Percentiles rank a stretch among this genome's conserved stretches.
Conservation (phyloP, 2,113 vertebrate genomes). For the Alaudala cheleensis region DNA sequence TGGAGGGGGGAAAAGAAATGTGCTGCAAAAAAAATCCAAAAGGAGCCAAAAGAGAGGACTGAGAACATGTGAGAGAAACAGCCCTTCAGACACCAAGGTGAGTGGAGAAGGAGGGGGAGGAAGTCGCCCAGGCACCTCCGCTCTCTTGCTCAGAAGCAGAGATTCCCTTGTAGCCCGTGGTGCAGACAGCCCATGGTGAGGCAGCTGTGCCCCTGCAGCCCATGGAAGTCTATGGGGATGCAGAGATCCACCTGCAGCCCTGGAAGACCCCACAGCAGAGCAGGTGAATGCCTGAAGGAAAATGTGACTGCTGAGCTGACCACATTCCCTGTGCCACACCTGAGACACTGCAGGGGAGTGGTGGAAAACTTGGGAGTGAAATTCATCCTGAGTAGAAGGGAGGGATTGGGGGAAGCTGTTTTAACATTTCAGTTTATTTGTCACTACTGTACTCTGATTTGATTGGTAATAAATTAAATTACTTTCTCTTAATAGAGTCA, state of each 20-base stretch:
- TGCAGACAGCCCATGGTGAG: not conserved
- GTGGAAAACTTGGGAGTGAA: not conserved
- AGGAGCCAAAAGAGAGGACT: not conserved
- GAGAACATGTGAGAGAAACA: not conserved
- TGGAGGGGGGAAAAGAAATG: fast-evolving
- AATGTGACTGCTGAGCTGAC: not conserved
- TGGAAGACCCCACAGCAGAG: fast-evolving
- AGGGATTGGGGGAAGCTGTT: not conserved
- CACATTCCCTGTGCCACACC: not conserved
- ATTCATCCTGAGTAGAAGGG: not conserved
- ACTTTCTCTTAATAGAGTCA: not conserved
- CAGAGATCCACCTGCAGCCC: not conserved
- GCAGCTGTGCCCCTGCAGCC: not conserved
- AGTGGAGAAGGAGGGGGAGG: not conserved
- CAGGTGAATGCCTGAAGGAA: not conserved
- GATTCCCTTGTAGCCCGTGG: fast-evolving
- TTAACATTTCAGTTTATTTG: not conserved
- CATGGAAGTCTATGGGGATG: fast-evolving
- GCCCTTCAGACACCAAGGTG: not conserved
- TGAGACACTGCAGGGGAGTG: not conserved
- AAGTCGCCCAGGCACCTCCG: fast-evolving
- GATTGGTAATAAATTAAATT: not conserved
- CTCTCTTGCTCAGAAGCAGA: not conserved
- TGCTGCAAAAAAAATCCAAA: not conserved
- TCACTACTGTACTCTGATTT: not conserved